Conservation (phyloP, 2,113 vertebrate genomes). For the Perca schrenkii region DNA sequence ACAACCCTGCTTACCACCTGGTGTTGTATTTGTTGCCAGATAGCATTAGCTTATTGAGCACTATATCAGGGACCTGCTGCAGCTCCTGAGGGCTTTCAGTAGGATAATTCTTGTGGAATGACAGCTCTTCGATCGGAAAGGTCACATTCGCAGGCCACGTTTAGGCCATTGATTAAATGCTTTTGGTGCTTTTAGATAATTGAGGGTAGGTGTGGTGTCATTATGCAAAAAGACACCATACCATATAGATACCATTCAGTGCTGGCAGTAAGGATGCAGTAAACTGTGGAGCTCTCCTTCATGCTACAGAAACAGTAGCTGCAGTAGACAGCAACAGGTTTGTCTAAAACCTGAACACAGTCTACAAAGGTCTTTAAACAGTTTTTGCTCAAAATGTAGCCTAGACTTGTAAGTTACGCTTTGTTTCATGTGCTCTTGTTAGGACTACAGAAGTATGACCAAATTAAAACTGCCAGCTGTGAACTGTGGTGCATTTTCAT, state of each 20-base stretch:
- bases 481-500: slow-evolving; percentile 38
- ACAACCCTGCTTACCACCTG: slow-evolving; percentile 33
- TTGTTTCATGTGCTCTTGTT: slow-evolving; percentile 23
- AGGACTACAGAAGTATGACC: slow-evolving; percentile 21
- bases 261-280: background rate
- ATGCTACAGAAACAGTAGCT: background rate
- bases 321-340: background rate
- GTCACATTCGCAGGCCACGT: slow-evolving; percentile 45
- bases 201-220: slow-evolving; percentile 53
- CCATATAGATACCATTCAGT: background rate
- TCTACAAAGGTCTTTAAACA: slow-evolving; percentile 9
- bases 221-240: slow-evolving; percentile 40
- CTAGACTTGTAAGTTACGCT: slow-evolving; percentile 35
- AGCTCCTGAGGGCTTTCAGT: slow-evolving; percentile 31
- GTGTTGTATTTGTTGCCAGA: slow-evolving; percentile 57
- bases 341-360: background rate
- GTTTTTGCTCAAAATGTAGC: slow-evolving; percentile 10
- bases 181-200: slow-evolving; percentile 71
- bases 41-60: slow-evolving; percentile 72
- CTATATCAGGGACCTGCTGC: slow-evolving; percentile 38
- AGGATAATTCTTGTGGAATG: slow-evolving; percentile 59
- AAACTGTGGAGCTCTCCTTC: background rate
- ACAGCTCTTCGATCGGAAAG: slow-evolving; percentile 48
- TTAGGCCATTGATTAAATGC: slow-evolving; percentile 58
- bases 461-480: slow-evolving; percentile 56